A percentile compares a stretch with the other conserved stretches of the same genome.
phyloP scores from a whole-genome alignment of 2,797 vertebrate genomes.

The Syncerus caffer region DNA sequence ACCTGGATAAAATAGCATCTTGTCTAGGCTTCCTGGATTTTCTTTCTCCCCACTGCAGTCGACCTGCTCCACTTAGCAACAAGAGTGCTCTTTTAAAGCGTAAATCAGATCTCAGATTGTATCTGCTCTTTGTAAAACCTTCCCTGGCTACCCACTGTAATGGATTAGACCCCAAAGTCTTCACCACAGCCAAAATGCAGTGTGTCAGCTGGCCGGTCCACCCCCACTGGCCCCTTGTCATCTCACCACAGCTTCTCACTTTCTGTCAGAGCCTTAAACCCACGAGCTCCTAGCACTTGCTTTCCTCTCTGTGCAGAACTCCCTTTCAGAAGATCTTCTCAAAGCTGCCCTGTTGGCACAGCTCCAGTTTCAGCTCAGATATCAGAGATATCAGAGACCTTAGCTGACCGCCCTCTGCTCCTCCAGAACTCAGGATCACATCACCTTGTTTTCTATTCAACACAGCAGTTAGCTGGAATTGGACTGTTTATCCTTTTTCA shows the following conservation, averaged over 20 bases:
- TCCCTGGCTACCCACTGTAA: not conserved
- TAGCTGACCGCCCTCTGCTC: not conserved
- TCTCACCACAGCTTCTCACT: no score
- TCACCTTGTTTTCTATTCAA: not conserved
- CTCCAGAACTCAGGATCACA: not conserved
- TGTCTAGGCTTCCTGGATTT: not conserved
- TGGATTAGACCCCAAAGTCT: not conserved
- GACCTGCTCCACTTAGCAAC: not conserved
- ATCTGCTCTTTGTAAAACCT: not conserved
- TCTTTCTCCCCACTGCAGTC: not conserved
- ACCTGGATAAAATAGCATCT: conserved; percentile 44
- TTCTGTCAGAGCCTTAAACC: no score
- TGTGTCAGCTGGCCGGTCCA: not conserved
- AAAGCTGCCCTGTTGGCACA: not conserved
- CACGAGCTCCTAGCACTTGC: not conserved
- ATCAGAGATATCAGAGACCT: not conserved
- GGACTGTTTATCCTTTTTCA: not conserved
- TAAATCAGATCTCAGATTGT: conserved; percentile 22
- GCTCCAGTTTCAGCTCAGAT: not conserved
- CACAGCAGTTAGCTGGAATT: not conserved
- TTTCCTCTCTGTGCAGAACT: not conserved
- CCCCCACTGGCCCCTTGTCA: not conserved
- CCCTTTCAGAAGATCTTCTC: not conserved
- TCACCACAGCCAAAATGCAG: not conserved
- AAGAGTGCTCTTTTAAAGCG: conserved; percentile 34